These are phyloP conservation scores for Eclectus roratus DNA, from an alignment of 2,113 vertebrate species.

Conservation along the genomic window DNA sequence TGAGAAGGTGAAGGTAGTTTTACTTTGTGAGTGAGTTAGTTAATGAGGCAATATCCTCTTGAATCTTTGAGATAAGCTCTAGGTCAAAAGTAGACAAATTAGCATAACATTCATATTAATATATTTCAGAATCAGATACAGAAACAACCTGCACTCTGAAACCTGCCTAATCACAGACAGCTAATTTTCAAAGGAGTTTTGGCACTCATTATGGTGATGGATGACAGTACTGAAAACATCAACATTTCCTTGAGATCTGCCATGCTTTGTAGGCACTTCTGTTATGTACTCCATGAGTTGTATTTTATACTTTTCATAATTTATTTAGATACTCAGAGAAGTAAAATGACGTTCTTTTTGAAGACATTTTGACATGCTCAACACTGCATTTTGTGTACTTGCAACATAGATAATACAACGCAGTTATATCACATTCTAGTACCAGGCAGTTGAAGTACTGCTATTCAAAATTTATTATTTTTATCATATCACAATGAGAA, in stretches of 20 bases:
- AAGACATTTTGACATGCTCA: not conserved
- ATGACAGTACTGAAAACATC: conserved; percentile 76
- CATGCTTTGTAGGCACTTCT: conserved; percentile 37
- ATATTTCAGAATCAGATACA: conserved; percentile 71
- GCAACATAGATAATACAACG: not conserved
- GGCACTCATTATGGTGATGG: conserved; percentile 90
- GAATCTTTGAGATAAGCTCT: conserved; percentile 75
- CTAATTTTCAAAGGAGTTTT: conserved; percentile 81
- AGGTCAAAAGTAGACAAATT: conserved; percentile 80
- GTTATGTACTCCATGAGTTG: not conserved
- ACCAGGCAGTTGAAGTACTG: not conserved
- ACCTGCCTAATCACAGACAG: conserved; percentile 84
- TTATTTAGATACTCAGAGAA: conserved; percentile 33
- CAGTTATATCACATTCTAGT: not conserved
- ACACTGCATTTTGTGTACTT: not conserved
- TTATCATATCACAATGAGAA: not conserved
- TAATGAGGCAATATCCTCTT: conserved; percentile 78
- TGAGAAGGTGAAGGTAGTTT: conserved; percentile 67
- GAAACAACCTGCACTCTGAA: conserved; percentile 74
- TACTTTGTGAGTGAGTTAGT: conserved; percentile 55
- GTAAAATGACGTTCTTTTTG: not conserved
- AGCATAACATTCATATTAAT: conserved; percentile 83
- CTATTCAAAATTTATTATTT: not conserved
- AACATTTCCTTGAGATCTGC: conserved; percentile 55
- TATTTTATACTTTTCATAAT: conserved; percentile 37